A percentile compares a stretch with the other conserved stretches of the same genome.
Conservation (phyloP, 2,113 vertebrate species). For the Oxyura jamaicensis region DNA sequence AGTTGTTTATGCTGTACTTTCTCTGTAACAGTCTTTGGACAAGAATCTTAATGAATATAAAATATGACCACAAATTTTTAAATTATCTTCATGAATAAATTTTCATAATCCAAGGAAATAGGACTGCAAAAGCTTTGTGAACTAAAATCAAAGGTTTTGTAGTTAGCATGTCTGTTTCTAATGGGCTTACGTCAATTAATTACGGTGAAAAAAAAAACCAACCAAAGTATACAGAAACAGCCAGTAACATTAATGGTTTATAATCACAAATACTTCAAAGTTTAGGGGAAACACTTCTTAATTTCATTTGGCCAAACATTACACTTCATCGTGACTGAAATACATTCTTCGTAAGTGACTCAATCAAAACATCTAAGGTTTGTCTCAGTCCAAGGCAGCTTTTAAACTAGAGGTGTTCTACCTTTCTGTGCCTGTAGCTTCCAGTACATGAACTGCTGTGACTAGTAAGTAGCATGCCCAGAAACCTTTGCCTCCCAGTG, state of each 20-base stretch:
- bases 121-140: neutral
- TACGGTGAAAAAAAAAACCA: conserved; percentile 3
- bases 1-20: neutral
- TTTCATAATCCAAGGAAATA: neutral
- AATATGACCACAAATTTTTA: neutral
- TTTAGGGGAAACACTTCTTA: neutral
- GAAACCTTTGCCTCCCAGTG: neutral
- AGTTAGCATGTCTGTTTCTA: neutral
- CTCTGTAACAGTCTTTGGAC: neutral
- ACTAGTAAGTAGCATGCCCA: neutral
- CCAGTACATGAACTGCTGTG: neutral
- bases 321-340: neutral
- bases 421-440: neutral
- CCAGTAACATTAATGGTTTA: neutral
- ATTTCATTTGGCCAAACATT: neutral
- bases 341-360: neutral
- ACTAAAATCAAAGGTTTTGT: neutral
- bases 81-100: neutral
- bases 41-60: neutral
- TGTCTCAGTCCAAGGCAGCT: neutral
- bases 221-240: neutral
- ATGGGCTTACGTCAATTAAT: neutral
- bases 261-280: neutral
- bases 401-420: neutral
- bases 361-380: neutral